Base-by-base conservation (phyloP, 2,113 vertebrate genomes). In the Hiodon tergisus region DNA sequence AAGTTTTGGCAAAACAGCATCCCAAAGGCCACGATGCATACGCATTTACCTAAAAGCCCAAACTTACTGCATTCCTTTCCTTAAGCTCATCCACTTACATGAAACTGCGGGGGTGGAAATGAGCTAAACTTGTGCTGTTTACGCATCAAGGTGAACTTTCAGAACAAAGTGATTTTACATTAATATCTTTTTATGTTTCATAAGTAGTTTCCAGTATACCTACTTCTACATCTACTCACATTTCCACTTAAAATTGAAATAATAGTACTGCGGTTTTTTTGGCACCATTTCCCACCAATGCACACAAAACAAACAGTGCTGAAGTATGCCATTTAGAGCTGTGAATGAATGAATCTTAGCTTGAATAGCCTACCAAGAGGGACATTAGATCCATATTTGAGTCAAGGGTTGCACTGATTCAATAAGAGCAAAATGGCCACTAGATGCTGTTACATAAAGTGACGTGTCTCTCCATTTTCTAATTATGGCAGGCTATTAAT, bases 401-500 rank as follows among this genome's bases (percentile, higher is more conserved):
- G 73, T 67, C 65, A 48, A 75, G 54, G 73, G 63, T 9, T 75
- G 7, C 63, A 58, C 59, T 55, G 14, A 67, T 55, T 75, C 53
- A 75, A 67, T 75, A 75, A 67, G 50, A 68, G 73, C 54, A 54
- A 4, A 66, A 59, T 75, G 73, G 65, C 52, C 65, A 67, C 53
- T 17, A 14, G 55, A 75, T 67, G 58, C 11, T 71, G 54, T 74
- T 11, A 65, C 50, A n/a, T 51, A 67, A 47, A 6, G 48, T 51
- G 51, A 9, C 11, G 54, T 57, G 53, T 51, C 5, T 65, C 52
- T 48, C 48, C 31, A 67, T 16, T 72, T 31, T 69, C 62, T 71
- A 67, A 67, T 77, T 72, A 72, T 11, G 47, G 62, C 4, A 59
- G 54, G 54, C 74, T 51, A 73, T 73, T 69, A 73, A 69, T 68